A percentile compares a stretch with the other conserved stretches of the same genome.
phyloP scores from a whole-genome alignment of 2,113 vertebrate genomes.

The Paedocypris sp. region DNA sequence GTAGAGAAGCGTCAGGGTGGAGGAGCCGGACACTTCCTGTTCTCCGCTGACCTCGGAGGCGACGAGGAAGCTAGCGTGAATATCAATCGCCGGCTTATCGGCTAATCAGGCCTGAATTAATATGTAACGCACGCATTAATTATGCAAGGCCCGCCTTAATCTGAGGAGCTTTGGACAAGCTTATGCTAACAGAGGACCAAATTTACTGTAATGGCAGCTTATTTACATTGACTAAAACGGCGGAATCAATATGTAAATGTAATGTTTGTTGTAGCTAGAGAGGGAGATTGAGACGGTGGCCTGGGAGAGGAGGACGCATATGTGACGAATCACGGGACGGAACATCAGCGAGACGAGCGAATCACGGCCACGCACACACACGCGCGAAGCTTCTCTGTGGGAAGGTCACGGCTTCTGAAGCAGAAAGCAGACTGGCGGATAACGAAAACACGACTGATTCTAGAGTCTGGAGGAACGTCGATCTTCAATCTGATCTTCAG shows the following conservation, averaged over 20 bases:
- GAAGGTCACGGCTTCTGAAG: too few species aligned
- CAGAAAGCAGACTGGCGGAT: constrained; percentile 6
- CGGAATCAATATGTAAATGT: constrained; percentile 99
- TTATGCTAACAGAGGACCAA: constrained; percentile 98
- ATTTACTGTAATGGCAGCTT: constrained; percentile 99
- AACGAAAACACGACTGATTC: not conserved
- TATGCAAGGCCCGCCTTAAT: constrained; percentile 92
- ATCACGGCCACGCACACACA: too few species aligned
- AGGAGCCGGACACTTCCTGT: constrained; percentile 83
- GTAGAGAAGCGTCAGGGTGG: constrained; percentile 51
- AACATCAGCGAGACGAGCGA: too few species aligned
- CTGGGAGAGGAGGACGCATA: constrained; percentile 58
- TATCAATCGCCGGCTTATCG: constrained; percentile 63
- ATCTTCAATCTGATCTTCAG: too few species aligned
- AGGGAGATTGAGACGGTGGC: constrained; percentile 71
- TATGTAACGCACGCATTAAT: constrained; percentile 80
- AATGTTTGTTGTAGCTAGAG: constrained; percentile 99
- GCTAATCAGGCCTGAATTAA: constrained; percentile 72
- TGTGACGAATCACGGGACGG: constrained; percentile 49
- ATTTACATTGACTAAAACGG: constrained; percentile 99
- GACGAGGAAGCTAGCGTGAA: too few species aligned
- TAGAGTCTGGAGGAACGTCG: not conserved
- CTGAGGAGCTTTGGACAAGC: constrained; percentile 88
- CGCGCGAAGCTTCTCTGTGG: too few species aligned
- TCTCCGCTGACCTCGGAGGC: constrained; percentile 4